phyloP scores from a whole-genome alignment of 2,888 invertebrate genomes.

The Cataglyphis cursor region DNA sequence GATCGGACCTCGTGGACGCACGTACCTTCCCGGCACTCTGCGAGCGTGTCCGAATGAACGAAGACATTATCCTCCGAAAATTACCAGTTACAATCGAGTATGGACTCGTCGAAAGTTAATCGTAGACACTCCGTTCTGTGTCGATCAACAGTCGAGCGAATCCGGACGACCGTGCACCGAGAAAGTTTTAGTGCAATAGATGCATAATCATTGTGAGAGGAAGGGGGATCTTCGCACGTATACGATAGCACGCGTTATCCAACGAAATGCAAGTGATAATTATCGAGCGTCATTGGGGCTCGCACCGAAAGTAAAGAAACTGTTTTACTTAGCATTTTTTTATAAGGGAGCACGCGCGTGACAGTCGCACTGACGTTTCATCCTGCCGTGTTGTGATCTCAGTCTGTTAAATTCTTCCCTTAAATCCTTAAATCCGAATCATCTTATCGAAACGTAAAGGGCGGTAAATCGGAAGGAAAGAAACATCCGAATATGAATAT shows the following conservation, averaged over 20 bases:
- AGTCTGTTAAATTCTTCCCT: neutral
- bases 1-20: neutral
- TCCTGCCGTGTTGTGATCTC: slow-evolving; percentile 41
- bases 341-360: slow-evolving; percentile 17
- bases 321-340: slow-evolving; percentile 34
- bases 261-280: slow-evolving; percentile 42
- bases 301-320: slow-evolving; percentile 13
- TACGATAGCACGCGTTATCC: neutral
- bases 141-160: slow-evolving; percentile 19
- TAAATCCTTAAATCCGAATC: neutral
- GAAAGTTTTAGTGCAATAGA: neutral
- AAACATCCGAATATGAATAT: neutral
- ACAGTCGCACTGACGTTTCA: slow-evolving; percentile 20
- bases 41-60: neutral
- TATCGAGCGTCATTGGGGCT: neutral
- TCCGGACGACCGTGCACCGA: neutral
- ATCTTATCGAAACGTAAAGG: neutral
- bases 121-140: slow-evolving; percentile 64
- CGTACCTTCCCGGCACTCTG: neutral
- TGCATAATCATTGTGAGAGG: neutral
- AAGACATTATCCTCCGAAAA: slow-evolving; percentile 36
- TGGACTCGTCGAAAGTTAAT: slow-evolving; percentile 65
- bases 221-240: neutral
- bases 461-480: neutral
- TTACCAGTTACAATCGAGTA: slow-evolving; percentile 16